These are phyloP conservation scores for Eulemur mongoz DNA, from an alignment of 2,797 vertebrate genomes.

Conservation along the genomic window DNA sequence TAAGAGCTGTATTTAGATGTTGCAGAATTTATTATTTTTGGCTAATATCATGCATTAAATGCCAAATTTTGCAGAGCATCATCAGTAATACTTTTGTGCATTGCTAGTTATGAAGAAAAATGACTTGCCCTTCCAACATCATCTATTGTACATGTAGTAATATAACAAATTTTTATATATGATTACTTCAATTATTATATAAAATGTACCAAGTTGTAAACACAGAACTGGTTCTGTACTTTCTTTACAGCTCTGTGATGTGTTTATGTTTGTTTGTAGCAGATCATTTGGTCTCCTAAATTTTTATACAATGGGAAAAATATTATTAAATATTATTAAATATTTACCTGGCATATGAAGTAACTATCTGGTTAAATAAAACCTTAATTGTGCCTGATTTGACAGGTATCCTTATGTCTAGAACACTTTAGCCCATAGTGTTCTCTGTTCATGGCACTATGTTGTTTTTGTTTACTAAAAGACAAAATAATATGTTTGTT, in stretches of 20 bases:
- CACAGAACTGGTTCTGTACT: background rate
- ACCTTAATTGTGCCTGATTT: constrained; percentile 22
- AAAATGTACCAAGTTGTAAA: constrained; percentile 15
- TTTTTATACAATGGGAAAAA: constrained; percentile 37
- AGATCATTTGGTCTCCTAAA: background rate
- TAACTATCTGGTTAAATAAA: background rate
- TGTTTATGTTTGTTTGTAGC: background rate
- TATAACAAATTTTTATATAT: background rate
- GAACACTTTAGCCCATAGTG: background rate
- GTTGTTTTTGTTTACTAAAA: constrained; percentile 5
- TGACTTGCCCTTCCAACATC: constrained; percentile 63
- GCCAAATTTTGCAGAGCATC: constrained; percentile 63
- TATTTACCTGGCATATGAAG: background rate
- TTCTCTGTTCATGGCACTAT: background rate
- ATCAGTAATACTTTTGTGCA: constrained; percentile 75
- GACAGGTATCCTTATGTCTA: background rate
- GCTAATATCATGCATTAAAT: constrained; percentile 73
- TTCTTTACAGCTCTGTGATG: background rate
- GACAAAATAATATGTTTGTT: background rate
- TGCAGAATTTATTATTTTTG: constrained; percentile 73
- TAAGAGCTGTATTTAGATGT: constrained; percentile 76
- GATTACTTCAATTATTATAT: background rate
- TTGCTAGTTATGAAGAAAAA: constrained; percentile 70
- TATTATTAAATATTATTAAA: background rate
- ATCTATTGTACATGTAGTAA: constrained; percentile 44